Conservation (phyloP, 2,113 vertebrate genomes). For the Xiphophorus hellerii region DNA sequence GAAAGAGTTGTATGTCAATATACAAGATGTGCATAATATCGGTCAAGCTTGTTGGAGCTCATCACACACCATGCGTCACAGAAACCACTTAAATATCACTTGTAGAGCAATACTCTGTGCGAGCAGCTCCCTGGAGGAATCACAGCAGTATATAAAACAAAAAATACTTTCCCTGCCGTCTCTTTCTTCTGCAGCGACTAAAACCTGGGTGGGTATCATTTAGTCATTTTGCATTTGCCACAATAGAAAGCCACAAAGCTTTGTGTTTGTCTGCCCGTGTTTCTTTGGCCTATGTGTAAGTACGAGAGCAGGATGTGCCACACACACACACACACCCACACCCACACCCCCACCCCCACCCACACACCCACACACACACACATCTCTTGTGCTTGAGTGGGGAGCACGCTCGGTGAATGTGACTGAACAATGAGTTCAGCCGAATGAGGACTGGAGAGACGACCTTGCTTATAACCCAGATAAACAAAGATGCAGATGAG, state of each 20-base stretch:
- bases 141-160: not conserved
- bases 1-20: conserved; percentile 2
- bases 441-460: conserved; percentile 40
- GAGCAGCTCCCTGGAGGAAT: conserved; percentile 30
- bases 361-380: not conserved
- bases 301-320: conserved; percentile 11
- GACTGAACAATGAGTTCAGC: conserved; percentile 56
- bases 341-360: too few species aligned
- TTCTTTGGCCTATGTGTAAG: not conserved
- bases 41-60: conserved; percentile 8
- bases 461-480: conserved; percentile 68
- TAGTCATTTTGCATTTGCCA: conserved; percentile 14
- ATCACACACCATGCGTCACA: conserved; percentile 5
- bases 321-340: too few species aligned
- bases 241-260: conserved; percentile 3
- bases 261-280: conserved; percentile 3
- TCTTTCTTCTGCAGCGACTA: conserved; percentile 26
- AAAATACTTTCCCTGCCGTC: conserved; percentile 21
- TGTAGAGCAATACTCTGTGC: conserved; percentile 28
- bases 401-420: conserved; percentile 29
- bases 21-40: conserved; percentile 13
- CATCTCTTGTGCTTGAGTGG: conserved; percentile 38
- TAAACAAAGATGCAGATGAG: conserved; percentile 68
- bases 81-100: conserved; percentile 35
- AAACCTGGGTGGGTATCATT: conserved; percentile 27